Evolutionary conservation across 2,797 vertebrate species (phyloP).

Genomic region (Syndactyla subalaris): DNA sequence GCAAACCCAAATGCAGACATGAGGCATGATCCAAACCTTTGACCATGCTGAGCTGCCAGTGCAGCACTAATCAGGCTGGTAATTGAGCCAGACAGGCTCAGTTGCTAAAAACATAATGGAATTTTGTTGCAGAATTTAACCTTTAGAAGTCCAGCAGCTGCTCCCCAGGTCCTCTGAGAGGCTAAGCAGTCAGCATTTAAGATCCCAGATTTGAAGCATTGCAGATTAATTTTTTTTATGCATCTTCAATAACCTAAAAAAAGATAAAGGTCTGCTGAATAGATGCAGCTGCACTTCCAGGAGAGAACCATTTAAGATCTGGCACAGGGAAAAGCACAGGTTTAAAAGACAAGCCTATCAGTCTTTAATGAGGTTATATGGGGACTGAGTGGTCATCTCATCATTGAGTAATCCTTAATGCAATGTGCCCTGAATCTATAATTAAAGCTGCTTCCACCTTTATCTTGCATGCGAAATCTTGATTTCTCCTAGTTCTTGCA

Average conservation of each 20-base stretch:
- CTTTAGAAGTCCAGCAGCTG: neutral
- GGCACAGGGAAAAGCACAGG: constrained; percentile 23
- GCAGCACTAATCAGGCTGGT: neutral
- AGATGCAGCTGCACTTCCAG: constrained; percentile 14
- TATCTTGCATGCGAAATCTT: neutral
- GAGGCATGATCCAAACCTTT: neutral
- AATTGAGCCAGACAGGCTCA: neutral
- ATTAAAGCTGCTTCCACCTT: constrained; percentile 46
- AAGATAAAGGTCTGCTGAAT: constrained; percentile 7
- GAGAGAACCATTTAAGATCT: constrained; percentile 43
- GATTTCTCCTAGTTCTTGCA: constrained; percentile 36
- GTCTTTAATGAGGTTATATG: constrained; percentile 48
- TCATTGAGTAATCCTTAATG: constrained; percentile 46
- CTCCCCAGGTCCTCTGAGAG: neutral
- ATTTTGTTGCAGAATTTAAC: neutral
- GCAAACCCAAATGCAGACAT: neutral
- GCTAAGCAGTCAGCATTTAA: neutral
- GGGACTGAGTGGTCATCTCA: constrained; percentile 48
- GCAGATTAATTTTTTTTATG: constrained; percentile 19
- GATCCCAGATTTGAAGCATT: neutral
- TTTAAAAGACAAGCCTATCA: constrained; percentile 42
- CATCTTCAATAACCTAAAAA: constrained; percentile 20
- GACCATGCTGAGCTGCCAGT: neutral
- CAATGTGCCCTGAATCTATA: constrained; percentile 20
- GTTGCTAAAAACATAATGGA: neutral